A percentile compares a stretch with the other conserved stretches of the same genome.
Evolutionary conservation across 2,888 invertebrate genomes (phyloP).

Genomic region (Acleris laterana): DNA sequence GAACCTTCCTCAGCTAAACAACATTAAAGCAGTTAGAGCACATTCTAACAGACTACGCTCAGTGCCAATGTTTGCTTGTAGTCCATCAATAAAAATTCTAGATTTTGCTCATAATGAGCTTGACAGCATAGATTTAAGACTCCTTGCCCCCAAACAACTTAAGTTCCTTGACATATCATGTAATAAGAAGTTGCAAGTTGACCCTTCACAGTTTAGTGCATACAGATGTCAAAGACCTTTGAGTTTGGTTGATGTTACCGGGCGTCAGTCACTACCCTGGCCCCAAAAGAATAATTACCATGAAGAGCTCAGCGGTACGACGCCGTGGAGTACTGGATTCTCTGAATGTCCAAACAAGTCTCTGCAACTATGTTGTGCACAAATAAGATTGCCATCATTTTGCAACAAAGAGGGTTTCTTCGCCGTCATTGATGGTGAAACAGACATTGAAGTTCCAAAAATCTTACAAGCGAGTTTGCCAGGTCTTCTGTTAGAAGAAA

Average conservation of each 20-base stretch:
- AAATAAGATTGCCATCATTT: conserved; percentile 90
- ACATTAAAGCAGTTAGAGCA: conserved; percentile 89
- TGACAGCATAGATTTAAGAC: conserved; percentile 90
- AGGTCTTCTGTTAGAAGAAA: conserved; percentile 91
- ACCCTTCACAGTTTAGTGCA: conserved; percentile 91
- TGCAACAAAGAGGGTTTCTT: conserved; percentile 92
- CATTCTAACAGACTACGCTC: conserved; percentile 92
- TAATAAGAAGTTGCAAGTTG: conserved; percentile 91
- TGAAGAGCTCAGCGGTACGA: conserved; percentile 81
- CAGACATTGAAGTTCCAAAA: conserved; percentile 87
- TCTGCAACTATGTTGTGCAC: conserved; percentile 90
- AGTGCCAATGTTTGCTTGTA: conserved; percentile 90
- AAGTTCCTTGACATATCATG: conserved; percentile 94
- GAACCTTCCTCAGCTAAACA: conserved; percentile 88
- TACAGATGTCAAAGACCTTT: conserved; percentile 92
- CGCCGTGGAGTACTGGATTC: conserved; percentile 93
- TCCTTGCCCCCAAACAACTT: conserved; percentile 91
- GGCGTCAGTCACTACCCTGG: conserved; percentile 89
- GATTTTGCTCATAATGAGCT: conserved; percentile 94
- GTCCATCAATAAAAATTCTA: conserved; percentile 89
- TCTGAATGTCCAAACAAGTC: conserved; percentile 92
- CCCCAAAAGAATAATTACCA: conserved; percentile 78
- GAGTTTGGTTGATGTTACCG: conserved; percentile 93
- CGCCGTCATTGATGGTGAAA: conserved; percentile 92
- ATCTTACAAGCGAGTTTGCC: conserved; percentile 90